Evolutionary conservation across 2,797 vertebrate genomes (phyloP).

Genomic region (Ceyx erithaca): DNA sequence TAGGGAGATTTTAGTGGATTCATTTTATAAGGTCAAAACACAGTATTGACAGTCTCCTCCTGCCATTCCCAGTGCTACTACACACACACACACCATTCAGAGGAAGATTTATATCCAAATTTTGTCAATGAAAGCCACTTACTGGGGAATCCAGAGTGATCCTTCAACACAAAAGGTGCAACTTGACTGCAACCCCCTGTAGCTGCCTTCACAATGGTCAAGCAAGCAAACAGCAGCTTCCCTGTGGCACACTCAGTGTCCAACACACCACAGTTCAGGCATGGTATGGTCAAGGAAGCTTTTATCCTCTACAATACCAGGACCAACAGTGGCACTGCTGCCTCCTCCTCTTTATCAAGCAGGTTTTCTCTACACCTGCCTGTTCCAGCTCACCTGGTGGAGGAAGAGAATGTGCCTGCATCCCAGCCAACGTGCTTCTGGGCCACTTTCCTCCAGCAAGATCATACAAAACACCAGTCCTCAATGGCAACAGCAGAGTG

Average conservation of each 20-base stretch:
- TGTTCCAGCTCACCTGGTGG: neutral
- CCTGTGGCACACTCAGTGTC: fast-evolving
- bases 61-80: neutral
- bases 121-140: neutral
- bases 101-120: neutral
- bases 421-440: fast-evolving
- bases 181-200: neutral
- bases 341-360: neutral
- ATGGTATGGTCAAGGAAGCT: neutral
- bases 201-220: neutral
- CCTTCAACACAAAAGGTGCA: neutral
- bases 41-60: neutral
- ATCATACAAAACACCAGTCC: neutral
- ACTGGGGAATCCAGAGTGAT: neutral
- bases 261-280: fast-evolving
- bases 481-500: neutral
- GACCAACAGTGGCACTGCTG: fast-evolving
- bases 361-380: neutral
- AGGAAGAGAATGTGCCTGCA: fast-evolving
- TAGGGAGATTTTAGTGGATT: neutral
- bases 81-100: fast-evolving
- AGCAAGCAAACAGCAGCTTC: neutral
- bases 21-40: neutral
- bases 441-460: neutral
- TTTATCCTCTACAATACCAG: neutral